Evolutionary conservation across 2,797 vertebrate species (phyloP), one percentile per base, ranked within the genome.

Genomic region (Apogon hyalosoma): DNA sequence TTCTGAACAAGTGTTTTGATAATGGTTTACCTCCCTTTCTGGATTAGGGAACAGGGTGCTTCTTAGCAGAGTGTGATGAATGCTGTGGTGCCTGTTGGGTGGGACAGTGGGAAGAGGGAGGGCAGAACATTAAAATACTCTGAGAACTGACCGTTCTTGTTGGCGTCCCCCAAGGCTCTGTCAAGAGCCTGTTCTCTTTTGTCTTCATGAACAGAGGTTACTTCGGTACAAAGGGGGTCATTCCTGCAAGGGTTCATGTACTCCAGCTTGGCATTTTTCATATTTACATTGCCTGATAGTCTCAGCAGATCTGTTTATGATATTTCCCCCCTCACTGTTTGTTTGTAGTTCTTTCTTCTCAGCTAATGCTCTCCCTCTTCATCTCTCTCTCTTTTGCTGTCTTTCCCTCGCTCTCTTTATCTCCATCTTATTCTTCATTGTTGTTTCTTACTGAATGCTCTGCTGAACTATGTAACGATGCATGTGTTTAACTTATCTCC

Each of bases 271-370:
- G 74, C 69, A 80, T 85, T 80, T 85, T 84, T 87, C 73, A 79
- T 88, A 87, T 91, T 91, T 87, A 88, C 83, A 85, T 86, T 90
- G 70, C 79, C 73, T 67, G 58, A 83, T 80, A 31, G 65, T 79
- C 73, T 86, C 61, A 73, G 72, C 62, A 78, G 87, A 85, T 88
- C 45, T 89, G 80, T 89, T 88, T 86, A 82, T 84, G 72, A 86
- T 86, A 85, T 65, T 67, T 51, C 11, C 73, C 67, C 68, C 48
- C 62, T 63, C 15, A 48, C 61, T 87, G 79, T 87, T 90, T 89
- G 80, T 89, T 87, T 88, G 74, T 76, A 50, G 55, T 85, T 72
- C 80, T 87, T 88, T 85, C 79, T 81, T 84, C 63, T 86, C 73
- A 40, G 55, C 80, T 73, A 70, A 73, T 41, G 60, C 39, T 9